Percentiles rank a stretch among this genome's conserved stretches.
phyloP scores from a whole-genome alignment of 1,140 invertebrate genomes.

The Drosophila takahashii region DNA sequence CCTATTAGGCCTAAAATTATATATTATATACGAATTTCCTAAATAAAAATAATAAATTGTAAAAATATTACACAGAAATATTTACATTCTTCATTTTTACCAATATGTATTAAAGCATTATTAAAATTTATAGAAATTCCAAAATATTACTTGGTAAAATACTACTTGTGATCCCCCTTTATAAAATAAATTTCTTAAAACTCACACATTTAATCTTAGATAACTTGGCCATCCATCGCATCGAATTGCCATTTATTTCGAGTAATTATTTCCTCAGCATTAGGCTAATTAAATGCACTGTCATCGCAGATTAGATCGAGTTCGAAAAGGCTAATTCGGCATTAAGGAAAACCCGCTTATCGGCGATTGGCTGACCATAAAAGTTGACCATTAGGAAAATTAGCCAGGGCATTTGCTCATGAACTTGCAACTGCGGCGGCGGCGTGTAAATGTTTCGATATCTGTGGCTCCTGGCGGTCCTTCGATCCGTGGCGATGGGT shows the following conservation, averaged over 20 bases:
- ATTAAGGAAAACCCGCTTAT: constrained; percentile 2
- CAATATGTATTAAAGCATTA: too few relatives aligned
- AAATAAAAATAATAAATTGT: too few relatives aligned
- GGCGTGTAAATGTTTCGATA: constrained; percentile 6
- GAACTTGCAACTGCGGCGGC: not conserved
- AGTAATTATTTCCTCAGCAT: not conserved
- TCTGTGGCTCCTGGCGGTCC: constrained; percentile 14
- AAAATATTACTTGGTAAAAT: too few relatives aligned
- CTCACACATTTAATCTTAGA: too few relatives aligned
- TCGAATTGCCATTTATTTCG: not conserved
- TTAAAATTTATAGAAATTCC: too few relatives aligned
- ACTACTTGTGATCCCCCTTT: too few relatives aligned
- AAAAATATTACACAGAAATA: too few relatives aligned
- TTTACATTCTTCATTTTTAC: too few relatives aligned
- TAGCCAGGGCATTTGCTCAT: not conserved
- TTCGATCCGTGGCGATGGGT: constrained; percentile 11
- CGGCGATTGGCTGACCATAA: constrained; percentile 4
- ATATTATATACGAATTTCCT: too few relatives aligned
- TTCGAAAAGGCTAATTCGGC: not conserved
- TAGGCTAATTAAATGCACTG: constrained; percentile 15
- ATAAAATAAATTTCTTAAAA: too few relatives aligned
- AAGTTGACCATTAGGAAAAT: constrained; percentile 15
- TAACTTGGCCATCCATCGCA: too few relatives aligned
- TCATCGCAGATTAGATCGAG: not conserved
- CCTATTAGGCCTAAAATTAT: too few relatives aligned